Conservation (phyloP, 2,797 vertebrate genomes). For the Crypturellus tataupa region DNA sequence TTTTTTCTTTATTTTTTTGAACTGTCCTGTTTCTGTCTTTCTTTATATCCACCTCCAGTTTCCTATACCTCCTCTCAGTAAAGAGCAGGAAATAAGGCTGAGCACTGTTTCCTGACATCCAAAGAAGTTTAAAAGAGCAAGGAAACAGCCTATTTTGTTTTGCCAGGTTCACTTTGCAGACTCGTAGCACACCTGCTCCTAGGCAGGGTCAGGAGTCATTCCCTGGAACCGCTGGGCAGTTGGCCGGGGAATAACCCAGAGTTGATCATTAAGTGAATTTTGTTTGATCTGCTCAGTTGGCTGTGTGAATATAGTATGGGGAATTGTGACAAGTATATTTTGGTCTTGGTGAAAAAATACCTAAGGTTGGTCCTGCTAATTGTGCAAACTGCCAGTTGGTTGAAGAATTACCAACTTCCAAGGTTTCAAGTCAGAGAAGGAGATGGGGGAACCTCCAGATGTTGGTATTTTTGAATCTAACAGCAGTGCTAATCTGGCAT, state of each 20-base stretch:
- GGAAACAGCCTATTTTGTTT: constrained; percentile 1
- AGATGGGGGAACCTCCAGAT: constrained; percentile 28
- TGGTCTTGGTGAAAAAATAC: not conserved
- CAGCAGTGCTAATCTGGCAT: constrained; percentile 48
- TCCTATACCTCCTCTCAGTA: not conserved
- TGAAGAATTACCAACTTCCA: not conserved
- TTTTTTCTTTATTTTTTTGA: constrained; percentile 6
- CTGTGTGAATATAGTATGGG: not conserved
- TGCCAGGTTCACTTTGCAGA: not conserved
- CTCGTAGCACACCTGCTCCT: constrained; percentile 50
- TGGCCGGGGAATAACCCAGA: not conserved
- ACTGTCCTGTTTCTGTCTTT: constrained; percentile 45
- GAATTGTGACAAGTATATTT: not conserved
- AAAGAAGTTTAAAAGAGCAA: constrained; percentile 1
- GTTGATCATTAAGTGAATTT: not conserved
- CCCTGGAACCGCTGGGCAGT: not conserved
- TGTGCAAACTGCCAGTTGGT: not conserved
- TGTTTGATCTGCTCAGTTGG: not conserved
- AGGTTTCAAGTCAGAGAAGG: constrained; percentile 15
- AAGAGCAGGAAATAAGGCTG: constrained; percentile 53
- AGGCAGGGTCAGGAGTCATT: constrained; percentile 7
- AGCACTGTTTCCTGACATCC: constrained; percentile 58
- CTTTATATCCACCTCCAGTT: constrained; percentile 17
- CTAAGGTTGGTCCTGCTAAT: not conserved
- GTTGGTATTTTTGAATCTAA: constrained; percentile 47